These are phyloP conservation scores for Argyrosomus regius DNA, from an alignment of 2,797 vertebrate genomes.

Conservation along the genomic window DNA sequence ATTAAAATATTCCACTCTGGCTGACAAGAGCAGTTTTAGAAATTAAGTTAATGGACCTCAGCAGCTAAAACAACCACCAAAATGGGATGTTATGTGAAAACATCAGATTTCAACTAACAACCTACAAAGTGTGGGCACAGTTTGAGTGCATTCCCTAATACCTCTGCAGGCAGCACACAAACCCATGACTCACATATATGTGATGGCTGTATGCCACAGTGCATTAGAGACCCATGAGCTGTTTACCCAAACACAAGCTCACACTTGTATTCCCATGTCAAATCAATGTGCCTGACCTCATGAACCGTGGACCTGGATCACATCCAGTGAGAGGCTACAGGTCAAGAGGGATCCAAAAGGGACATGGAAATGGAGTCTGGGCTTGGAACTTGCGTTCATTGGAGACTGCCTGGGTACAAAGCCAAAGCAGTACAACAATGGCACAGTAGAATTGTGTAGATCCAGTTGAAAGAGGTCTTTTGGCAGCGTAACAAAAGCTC, in stretches of 20 bases:
- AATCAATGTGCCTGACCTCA: slow-evolving; percentile 67
- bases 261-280: slow-evolving; percentile 66
- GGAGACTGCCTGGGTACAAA: slow-evolving; percentile 44
- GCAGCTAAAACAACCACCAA: slow-evolving; percentile 1
- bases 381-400: slow-evolving; percentile 48
- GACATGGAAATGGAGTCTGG: slow-evolving; percentile 35
- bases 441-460: slow-evolving; percentile 70
- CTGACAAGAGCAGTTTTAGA: too few relatives aligned
- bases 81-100: slow-evolving; percentile 5
- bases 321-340: slow-evolving; percentile 58
- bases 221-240: slow-evolving; percentile 61
- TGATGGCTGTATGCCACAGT: slow-evolving; percentile 54
- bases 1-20: slow-evolving; percentile 2
- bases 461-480: slow-evolving; percentile 72
- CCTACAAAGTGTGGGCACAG: slow-evolving; percentile 15
- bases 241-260: slow-evolving; percentile 67
- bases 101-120: slow-evolving; percentile 18
- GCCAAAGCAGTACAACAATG: slow-evolving; percentile 69
- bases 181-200: slow-evolving; percentile 61
- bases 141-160: slow-evolving; percentile 43
- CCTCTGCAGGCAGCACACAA: slow-evolving; percentile 33
- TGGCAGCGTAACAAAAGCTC: slow-evolving; percentile 73
- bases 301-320: slow-evolving; percentile 64
- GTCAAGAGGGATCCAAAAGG: slow-evolving; percentile 68
- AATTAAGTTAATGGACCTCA: neutral